Conservation (phyloP, 1,140 invertebrate genomes). For the Bacillus rossius region DNA sequence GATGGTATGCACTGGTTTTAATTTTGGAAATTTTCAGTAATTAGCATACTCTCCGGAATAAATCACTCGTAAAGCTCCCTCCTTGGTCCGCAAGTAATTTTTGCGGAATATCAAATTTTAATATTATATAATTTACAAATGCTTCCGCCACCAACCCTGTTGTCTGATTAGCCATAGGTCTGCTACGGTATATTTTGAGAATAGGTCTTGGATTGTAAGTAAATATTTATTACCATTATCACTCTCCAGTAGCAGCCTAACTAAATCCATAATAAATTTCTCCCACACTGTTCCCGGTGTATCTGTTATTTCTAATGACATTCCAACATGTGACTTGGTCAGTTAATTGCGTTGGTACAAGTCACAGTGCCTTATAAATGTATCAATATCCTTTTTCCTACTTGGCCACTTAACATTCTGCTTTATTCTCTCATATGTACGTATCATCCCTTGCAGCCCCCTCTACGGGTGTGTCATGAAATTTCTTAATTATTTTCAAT, state of each 20-base stretch:
- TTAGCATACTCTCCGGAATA: background rate
- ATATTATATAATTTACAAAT: background rate
- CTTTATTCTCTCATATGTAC: conserved; percentile 9
- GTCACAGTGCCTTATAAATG: background rate
- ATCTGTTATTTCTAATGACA: background rate
- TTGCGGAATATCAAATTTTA: background rate
- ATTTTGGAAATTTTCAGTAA: background rate
- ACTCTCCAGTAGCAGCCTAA: conserved; percentile 12
- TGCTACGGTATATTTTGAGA: conserved; percentile 17
- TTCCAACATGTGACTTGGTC: background rate
- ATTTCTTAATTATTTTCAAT: conserved; percentile 1
- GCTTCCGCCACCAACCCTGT: background rate
- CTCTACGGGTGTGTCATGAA: background rate
- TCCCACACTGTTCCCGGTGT: background rate
- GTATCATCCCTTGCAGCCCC: background rate
- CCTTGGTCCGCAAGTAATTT: background rate
- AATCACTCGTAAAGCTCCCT: background rate
- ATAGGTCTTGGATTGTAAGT: conserved; percentile 14
- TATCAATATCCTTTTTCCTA: background rate
- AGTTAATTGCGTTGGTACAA: background rate
- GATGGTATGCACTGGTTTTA: too few species aligned
- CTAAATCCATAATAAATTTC: conserved; percentile 15
- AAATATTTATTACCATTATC: conserved; percentile 15
- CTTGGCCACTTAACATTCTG: background rate
- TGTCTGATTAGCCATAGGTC: conserved; percentile 4